Percentiles rank a stretch among this genome's conserved stretches.
Conservation (phyloP, 2,113 vertebrate species). For the Ctenomys sociabilis region DNA sequence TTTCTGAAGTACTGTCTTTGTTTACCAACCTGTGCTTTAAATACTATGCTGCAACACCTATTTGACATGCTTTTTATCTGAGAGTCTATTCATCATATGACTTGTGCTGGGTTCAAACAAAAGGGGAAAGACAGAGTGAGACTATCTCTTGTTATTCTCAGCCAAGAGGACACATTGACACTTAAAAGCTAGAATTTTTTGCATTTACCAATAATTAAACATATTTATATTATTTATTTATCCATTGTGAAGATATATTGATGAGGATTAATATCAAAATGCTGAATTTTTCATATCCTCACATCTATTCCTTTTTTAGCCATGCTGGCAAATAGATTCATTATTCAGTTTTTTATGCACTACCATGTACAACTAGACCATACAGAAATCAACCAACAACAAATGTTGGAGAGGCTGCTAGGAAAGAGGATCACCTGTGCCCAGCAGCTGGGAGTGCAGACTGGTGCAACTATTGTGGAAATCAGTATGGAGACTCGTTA, state of each 20-base stretch:
- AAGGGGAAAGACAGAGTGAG: background rate
- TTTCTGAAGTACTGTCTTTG: background rate
- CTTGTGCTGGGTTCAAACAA: background rate
- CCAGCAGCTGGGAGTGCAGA: too few species aligned
- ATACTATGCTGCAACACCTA: background rate
- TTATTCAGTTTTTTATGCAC: background rate
- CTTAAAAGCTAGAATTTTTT: background rate
- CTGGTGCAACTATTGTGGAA: too few species aligned
- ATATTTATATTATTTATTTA: constrained; percentile 43
- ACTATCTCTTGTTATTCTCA: background rate
- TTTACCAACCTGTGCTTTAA: background rate
- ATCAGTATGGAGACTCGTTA: too few species aligned
- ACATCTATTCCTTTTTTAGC: background rate
- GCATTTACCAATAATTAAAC: background rate
- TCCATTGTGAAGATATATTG: background rate
- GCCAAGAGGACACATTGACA: background rate
- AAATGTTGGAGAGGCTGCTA: too few species aligned
- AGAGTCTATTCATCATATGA: background rate
- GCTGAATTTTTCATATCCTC: background rate
- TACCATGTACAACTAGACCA: background rate
- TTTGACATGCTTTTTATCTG: background rate
- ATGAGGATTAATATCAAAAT: background rate
- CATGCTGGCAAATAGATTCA: background rate
- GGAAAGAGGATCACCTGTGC: too few species aligned
- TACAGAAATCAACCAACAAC: too few species aligned